Percentiles rank a stretch among this genome's conserved stretches.
Evolutionary conservation across 2,888 invertebrate genomes (phyloP).

Genomic region (Loripinus fragilis): DNA sequence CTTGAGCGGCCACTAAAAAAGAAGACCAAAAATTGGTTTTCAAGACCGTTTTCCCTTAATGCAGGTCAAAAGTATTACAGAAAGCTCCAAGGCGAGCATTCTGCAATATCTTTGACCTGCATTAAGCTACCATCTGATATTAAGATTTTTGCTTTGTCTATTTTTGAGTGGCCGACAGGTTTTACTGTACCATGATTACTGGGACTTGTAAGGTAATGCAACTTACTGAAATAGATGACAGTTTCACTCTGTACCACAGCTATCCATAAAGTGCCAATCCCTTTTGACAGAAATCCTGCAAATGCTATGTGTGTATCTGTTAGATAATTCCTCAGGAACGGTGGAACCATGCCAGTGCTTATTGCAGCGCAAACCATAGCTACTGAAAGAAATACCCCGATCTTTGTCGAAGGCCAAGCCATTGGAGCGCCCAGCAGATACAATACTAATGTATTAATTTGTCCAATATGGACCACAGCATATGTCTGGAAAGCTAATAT

Average conservation of each 20-base stretch:
- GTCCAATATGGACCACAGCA: conserved; percentile 82
- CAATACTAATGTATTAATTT: conserved; percentile 80
- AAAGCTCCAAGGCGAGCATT: too few relatives aligned
- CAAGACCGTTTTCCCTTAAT: too few relatives aligned
- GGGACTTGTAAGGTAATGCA: too few relatives aligned
- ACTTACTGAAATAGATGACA: conserved; percentile 79
- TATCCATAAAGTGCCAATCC: conserved; percentile 81
- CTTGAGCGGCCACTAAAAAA: too few relatives aligned
- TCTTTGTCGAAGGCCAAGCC: conserved; percentile 72
- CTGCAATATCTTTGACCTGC: too few relatives aligned
- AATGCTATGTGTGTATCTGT: conserved; percentile 78
- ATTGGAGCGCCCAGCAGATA: conserved; percentile 78
- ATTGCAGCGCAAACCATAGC: conserved; percentile 77
- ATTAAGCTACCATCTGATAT: too few relatives aligned
- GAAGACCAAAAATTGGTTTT: too few relatives aligned
- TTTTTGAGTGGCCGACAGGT: too few relatives aligned
- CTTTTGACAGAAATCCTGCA: conserved; percentile 80
- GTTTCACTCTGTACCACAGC: conserved; percentile 79
- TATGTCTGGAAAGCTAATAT: conserved; percentile 81
- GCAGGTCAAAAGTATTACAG: too few relatives aligned
- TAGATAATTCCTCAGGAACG: conserved; percentile 72
- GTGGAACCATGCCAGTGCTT: conserved; percentile 73
- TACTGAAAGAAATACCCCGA: conserved; percentile 76
- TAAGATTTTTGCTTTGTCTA: too few relatives aligned
- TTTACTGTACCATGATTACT: too few relatives aligned